phyloP scores from a whole-genome alignment of 30 jellyfish, hydroid and myxozoan genomes.

The Mastigias papua region DNA sequence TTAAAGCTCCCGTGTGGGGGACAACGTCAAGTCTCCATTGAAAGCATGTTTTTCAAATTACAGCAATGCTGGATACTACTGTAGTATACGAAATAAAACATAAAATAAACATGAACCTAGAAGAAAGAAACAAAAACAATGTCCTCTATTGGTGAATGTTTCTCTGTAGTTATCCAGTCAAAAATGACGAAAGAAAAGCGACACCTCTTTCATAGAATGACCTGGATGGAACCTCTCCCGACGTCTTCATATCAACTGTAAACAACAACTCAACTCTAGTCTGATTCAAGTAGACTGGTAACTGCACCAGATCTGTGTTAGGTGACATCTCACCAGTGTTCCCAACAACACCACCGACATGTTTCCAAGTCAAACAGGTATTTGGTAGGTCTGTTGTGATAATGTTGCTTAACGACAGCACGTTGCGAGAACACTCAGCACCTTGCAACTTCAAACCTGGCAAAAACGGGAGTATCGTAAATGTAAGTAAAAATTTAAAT shows the following conservation, averaged over 20 bases:
- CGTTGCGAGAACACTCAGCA: slow-evolving; percentile 75
- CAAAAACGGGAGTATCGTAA: neutral
- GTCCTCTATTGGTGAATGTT: neutral
- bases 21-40: too few relatives aligned
- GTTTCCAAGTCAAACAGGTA: slow-evolving; percentile 89
- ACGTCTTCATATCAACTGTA: slow-evolving; percentile 92
- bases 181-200: slow-evolving; percentile 89
- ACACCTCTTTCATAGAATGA: slow-evolving; percentile 97
- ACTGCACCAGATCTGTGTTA: slow-evolving; percentile 71
- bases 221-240: slow-evolving; percentile 91
- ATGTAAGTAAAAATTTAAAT: neutral
- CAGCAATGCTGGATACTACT: too few relatives aligned
- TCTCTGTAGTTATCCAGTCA: slow-evolving; percentile 80
- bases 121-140: neutral
- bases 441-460: slow-evolving; percentile 98
- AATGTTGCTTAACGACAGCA: slow-evolving; percentile 81
- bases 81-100: too few relatives aligned
- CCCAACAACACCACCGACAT: slow-evolving; percentile 8
- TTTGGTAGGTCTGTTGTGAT: slow-evolving; percentile 95
- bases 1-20: too few relatives aligned
- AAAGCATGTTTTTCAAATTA: too few relatives aligned
- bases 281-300: slow-evolving; percentile 98
- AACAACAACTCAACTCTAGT: slow-evolving; percentile 94
- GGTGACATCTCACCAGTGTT: slow-evolving; percentile 40
- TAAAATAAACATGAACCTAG: neutral